These are phyloP conservation scores for Loripinus fragilis DNA, from an alignment of 2,888 invertebrate genomes.

Conservation along the genomic window DNA sequence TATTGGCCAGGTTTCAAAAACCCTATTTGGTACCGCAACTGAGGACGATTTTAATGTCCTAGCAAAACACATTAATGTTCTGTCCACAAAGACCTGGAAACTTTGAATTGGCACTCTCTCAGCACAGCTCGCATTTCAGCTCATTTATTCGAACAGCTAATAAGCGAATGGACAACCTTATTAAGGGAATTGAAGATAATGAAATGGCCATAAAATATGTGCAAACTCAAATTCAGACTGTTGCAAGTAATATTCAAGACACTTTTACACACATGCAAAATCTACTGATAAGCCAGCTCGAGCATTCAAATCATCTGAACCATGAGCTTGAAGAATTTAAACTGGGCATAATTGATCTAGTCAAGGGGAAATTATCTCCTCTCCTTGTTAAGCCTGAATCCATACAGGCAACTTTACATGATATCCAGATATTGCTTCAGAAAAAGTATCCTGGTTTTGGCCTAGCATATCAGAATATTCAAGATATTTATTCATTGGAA, in stretches of 20 bases:
- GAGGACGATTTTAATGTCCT: constrained; percentile 29
- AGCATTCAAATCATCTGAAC: not conserved
- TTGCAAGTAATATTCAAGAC: no score
- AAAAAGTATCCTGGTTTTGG: constrained; percentile 32
- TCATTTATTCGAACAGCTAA: constrained; percentile 37
- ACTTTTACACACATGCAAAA: no score
- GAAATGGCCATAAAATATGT: constrained; percentile 18
- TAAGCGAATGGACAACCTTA: constrained; percentile 31
- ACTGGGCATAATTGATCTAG: not conserved
- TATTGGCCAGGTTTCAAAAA: constrained; percentile 29
- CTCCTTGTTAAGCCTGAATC: not conserved
- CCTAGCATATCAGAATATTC: not conserved
- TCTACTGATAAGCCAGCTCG: no score
- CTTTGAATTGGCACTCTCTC: constrained; percentile 7
- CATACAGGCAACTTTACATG: no score
- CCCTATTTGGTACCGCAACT: constrained; percentile 43
- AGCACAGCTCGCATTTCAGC: constrained; percentile 34
- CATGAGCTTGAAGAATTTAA: not conserved
- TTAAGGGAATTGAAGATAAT: constrained; percentile 21
- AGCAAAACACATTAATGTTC: constrained; percentile 23
- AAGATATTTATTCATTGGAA: constrained; percentile 24
- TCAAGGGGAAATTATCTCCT: not conserved
- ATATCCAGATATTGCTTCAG: constrained; percentile 1
- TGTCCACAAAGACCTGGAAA: not conserved
- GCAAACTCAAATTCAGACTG: no score